Evolutionary conservation across 2,113 vertebrate genomes (phyloP).

Genomic region (Seriola aureovittata): DNA sequence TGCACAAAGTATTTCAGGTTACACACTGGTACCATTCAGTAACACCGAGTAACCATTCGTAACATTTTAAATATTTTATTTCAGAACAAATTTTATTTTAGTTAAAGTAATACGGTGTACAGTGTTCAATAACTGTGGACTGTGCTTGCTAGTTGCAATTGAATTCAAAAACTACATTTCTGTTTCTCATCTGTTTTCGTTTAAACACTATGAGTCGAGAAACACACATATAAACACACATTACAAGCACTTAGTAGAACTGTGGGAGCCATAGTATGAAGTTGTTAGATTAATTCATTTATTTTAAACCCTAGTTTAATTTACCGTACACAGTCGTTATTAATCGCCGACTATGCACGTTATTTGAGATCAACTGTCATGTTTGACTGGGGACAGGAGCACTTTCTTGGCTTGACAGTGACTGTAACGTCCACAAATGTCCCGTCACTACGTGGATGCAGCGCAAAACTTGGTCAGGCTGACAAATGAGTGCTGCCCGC

Average conservation of each 20-base stretch:
- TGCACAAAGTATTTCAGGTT: not conserved
- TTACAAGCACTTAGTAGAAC: not conserved
- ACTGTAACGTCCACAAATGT: too few relatives aligned
- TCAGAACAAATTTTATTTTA: not conserved
- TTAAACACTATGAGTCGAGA: not conserved
- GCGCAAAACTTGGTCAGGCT: constrained; percentile 14
- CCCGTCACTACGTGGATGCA: not conserved
- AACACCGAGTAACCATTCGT: not conserved
- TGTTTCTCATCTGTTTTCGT: too few relatives aligned
- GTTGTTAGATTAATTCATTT: not conserved
- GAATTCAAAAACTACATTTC: too few relatives aligned
- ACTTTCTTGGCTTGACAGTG: not conserved
- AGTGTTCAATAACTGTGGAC: not conserved
- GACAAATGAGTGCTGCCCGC: not conserved
- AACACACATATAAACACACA: not conserved
- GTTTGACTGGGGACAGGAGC: not conserved
- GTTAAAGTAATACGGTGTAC: not conserved
- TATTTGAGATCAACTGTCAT: not conserved
- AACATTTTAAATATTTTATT: not conserved
- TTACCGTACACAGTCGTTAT: not conserved
- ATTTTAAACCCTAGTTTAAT: not conserved
- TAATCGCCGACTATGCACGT: too few relatives aligned
- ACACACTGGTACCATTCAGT: not conserved
- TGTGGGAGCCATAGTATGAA: too few relatives aligned
- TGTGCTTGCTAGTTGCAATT: not conserved